Evolutionary conservation across 2,113 vertebrate genomes (phyloP), one percentile per base, ranked within the genome.

Genomic region (Probosciger aterrimus): DNA sequence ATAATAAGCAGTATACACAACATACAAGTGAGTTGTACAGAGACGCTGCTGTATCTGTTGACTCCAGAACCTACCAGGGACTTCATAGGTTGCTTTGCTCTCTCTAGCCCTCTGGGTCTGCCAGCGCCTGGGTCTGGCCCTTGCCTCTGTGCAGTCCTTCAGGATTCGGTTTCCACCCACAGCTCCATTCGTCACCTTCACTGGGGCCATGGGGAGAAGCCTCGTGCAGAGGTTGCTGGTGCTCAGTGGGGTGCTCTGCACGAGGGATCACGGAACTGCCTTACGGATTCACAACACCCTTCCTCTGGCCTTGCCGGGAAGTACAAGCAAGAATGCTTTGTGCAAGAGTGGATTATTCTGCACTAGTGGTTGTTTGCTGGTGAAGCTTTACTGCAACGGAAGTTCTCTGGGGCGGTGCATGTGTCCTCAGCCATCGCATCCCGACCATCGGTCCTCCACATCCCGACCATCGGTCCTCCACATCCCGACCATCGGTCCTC

Each of bases 1-100:
- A 96, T 95, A 97, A 88, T 97, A 97, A 97, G 97, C 96, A 97
- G 95, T 97, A 97, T 96, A 98, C 97, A 97, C 96, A 98, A 97
- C 97, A 92, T 97, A 97, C 81, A 96, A 82, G 65, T 96, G 95
- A 81, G 52, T 88, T 82, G 92, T 96, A 97, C 95, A 95, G 92
- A 96, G 91, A 86, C 7, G 62, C 82, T 78, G 37, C 64, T 73
- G 57, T 69, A 83, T 86, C n/a, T 12, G 4, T 52, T 62, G 49
- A 35, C 79, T 93, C 59, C 88, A 43, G 77, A 90, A 94, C 93
- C 94, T 94, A 83, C 93, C 94, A 35, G 87, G 27, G 23, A 80
- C 65, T 91, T 90, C 93, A 91, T 91, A 88, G 92, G 18, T 55
- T 77, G 44, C 28, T 47, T 77, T 64, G 91, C 93, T 67, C n/a